phyloP scores from a whole-genome alignment of 2,113 vertebrate species.

The Meles meles region DNA sequence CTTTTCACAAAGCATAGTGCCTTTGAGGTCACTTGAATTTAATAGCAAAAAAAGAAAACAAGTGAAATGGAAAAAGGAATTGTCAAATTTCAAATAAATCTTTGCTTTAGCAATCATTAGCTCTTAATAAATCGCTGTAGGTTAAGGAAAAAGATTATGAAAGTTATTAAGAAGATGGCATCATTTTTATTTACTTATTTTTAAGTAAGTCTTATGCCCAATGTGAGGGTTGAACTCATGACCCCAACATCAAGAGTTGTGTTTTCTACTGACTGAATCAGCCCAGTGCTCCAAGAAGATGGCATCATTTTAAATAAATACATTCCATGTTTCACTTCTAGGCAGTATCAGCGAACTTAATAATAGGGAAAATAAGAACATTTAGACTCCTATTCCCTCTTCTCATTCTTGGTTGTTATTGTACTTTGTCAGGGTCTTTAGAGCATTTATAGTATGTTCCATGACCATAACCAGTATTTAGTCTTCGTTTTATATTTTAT shows the following conservation, averaged over 20 bases:
- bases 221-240: background rate
- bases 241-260: background rate
- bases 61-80: background rate
- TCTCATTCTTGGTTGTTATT: background rate
- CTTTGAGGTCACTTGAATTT: background rate
- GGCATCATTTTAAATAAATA: background rate
- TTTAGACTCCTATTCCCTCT: background rate
- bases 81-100: background rate
- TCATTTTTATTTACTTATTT: background rate
- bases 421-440: background rate
- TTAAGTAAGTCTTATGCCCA: background rate
- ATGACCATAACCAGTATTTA: background rate
- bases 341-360: background rate
- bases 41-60: background rate
- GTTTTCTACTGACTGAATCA: background rate
- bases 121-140: background rate
- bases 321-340: background rate
- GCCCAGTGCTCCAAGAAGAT: background rate
- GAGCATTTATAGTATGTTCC: background rate
- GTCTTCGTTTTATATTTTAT: conserved; percentile 10
- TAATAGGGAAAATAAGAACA: background rate
- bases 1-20: background rate
- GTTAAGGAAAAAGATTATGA: background rate
- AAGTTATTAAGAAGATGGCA: background rate
- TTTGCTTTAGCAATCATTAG: background rate